Evolutionary conservation across 2,888 invertebrate species (phyloP), one percentile per base, ranked within the genome.

Genomic region (Steinernema scapterisci): DNA sequence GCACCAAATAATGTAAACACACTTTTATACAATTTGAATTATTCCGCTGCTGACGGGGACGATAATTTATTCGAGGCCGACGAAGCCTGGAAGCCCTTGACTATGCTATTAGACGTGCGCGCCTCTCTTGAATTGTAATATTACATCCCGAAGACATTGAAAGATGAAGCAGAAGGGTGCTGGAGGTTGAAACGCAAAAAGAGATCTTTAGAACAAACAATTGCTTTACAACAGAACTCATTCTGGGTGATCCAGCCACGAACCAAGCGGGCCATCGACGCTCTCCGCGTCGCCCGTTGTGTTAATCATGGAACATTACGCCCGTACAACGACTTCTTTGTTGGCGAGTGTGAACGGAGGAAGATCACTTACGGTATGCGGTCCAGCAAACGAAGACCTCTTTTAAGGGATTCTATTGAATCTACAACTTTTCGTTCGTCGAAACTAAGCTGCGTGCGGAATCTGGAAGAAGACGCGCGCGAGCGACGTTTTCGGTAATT

Each of bases 11-110:
- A 63, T 63, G 63, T 63, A 63, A 63, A 63, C 63, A 63, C 63
- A 31, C 31, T 63, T 54, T 63, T 63, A 63, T 31, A 63, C 63
- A 63, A 63, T 63, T 63, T 63, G 63, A 63, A 63, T 63, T 63
- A 63, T 63, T 63, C 63, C 23, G 54, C 25, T 11, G 54, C 21
- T 13, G n/a, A n/a, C n/a, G 38, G 5, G 63, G 19, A 63, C 38
- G 63, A 25, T 25, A 31, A 63, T 63, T 63, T 63, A 31, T 27
- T 63, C 63, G 31, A n/a, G 27, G 63, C 63, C 31, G 16, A 11
- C 63, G 63, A 63, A 63, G 52, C 9, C 38, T 3, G 48, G 48
- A 48, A 19, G 19, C 48, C 48, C 19, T 48, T 48, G 48, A 48
- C 48, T 48, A 48, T n/a, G 19, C 48, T 19, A 48, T 48, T 19